A percentile compares a stretch with the other conserved stretches of the same genome.
Conservation (phyloP, 2,113 vertebrate species). For the Rhinoderma darwinii region DNA sequence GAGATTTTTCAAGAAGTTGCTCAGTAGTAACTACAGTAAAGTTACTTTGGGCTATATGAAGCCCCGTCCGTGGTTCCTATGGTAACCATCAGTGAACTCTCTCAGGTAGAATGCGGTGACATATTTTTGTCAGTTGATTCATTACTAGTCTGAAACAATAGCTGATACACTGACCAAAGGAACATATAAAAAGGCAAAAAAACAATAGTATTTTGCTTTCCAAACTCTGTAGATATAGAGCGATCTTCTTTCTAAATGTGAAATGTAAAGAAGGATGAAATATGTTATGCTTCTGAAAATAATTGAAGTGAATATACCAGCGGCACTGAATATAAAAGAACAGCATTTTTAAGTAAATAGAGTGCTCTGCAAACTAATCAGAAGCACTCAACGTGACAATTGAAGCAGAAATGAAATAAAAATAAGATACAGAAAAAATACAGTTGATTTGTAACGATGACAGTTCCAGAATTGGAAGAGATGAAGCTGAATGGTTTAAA, state of each 20-base stretch:
- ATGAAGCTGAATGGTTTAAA: slow-evolving; percentile 19
- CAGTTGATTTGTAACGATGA: slow-evolving; percentile 29
- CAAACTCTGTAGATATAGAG: background rate
- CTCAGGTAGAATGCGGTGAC: slow-evolving; percentile 30
- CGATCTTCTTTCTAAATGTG: background rate
- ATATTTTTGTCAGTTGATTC: slow-evolving; percentile 40
- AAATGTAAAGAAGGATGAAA: slow-evolving; percentile 35
- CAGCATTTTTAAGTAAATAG: slow-evolving; percentile 34
- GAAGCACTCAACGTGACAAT: slow-evolving; percentile 27
- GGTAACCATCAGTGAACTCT: slow-evolving; percentile 28
- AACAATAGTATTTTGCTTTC: background rate
- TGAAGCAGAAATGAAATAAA: slow-evolving; percentile 37
- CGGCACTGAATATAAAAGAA: background rate
- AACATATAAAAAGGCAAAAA: background rate
- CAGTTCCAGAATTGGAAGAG: slow-evolving; percentile 46
- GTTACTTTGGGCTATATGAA: background rate
- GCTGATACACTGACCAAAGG: background rate
- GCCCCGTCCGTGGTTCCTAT: slow-evolving; percentile 1
- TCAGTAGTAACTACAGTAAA: background rate
- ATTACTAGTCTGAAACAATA: slow-evolving; percentile 20
- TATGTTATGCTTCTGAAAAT: slow-evolving; percentile 36
- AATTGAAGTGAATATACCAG: slow-evolving; percentile 32
- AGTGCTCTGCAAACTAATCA: slow-evolving; percentile 33
- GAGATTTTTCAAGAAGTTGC: background rate
- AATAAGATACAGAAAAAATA: slow-evolving; percentile 37